phyloP scores from a whole-genome alignment of 2,797 vertebrate genomes.

The Rhinophrynus dorsalis region DNA sequence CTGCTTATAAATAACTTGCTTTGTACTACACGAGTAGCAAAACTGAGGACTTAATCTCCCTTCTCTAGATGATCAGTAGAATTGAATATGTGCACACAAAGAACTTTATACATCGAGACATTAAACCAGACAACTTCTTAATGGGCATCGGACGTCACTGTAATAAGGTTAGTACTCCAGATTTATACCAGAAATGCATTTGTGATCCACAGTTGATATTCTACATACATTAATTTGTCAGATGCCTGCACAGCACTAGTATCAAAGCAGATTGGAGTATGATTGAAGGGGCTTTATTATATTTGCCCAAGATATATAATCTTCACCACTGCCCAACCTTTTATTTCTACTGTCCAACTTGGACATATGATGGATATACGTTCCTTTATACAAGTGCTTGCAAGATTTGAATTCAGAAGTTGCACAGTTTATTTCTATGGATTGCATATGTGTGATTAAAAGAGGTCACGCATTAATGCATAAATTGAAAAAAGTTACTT shows the following conservation, averaged over 20 bases:
- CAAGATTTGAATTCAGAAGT: no score
- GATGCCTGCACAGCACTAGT: neutral
- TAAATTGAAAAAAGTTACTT: no score
- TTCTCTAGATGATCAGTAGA: slow-evolving; percentile 99
- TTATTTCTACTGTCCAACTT: no score
- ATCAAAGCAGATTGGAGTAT: neutral
- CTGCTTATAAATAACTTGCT: no score
- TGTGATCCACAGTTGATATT: neutral
- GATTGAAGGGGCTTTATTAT: neutral
- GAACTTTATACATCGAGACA: slow-evolving; percentile 99
- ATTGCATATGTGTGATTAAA: slow-evolving; percentile 8
- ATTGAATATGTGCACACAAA: slow-evolving; percentile 99
- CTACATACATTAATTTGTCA: neutral
- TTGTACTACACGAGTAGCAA: no score
- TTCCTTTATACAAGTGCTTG: no score
- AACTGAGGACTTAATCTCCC: no score
- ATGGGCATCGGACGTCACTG: slow-evolving; percentile 99
- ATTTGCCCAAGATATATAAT: neutral
- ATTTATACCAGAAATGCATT: slow-evolving; percentile 56
- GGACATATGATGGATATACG: no score
- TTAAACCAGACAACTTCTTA: slow-evolving; percentile 99
- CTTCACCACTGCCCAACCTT: neutral
- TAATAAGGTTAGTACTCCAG: slow-evolving; percentile 95
- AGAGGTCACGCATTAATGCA: neutral
- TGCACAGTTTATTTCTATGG: no score